phyloP scores from a whole-genome alignment of 1,140 invertebrate genomes.

The Nilaparvata lugens region DNA sequence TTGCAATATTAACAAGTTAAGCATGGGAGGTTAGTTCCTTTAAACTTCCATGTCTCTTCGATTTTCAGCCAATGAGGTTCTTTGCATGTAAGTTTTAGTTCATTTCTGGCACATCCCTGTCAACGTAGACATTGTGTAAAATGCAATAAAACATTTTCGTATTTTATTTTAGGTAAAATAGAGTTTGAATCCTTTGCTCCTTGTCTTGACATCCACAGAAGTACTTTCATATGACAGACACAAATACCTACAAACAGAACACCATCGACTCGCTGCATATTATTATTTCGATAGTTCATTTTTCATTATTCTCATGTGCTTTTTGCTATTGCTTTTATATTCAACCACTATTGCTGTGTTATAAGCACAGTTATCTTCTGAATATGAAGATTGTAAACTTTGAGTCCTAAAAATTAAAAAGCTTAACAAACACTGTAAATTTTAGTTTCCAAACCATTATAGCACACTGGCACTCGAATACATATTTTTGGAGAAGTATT shows the following conservation, averaged over 20 bases:
- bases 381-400: no score
- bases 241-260: no score
- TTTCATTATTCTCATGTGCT: background rate
- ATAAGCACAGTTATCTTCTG: no score
- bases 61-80: background rate
- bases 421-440: no score
- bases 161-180: constrained; percentile 2
- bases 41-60: no score
- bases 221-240: no score
- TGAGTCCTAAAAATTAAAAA: no score
- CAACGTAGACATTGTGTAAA: background rate
- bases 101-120: background rate
- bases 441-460: no score
- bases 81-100: constrained; percentile 5
- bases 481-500: no score
- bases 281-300: constrained; percentile 2
- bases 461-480: no score
- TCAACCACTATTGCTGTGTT: no score
- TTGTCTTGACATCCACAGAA: background rate
- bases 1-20: background rate
- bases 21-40: constrained; percentile 1
- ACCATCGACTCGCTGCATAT: background rate
- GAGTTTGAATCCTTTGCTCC: constrained; percentile 1
- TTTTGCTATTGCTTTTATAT: no score
- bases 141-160: background rate